A percentile compares a stretch with the other conserved stretches of the same genome.
Evolutionary conservation across 2,113 vertebrate genomes (phyloP).

Genomic region (Pardalotus punctatus): DNA sequence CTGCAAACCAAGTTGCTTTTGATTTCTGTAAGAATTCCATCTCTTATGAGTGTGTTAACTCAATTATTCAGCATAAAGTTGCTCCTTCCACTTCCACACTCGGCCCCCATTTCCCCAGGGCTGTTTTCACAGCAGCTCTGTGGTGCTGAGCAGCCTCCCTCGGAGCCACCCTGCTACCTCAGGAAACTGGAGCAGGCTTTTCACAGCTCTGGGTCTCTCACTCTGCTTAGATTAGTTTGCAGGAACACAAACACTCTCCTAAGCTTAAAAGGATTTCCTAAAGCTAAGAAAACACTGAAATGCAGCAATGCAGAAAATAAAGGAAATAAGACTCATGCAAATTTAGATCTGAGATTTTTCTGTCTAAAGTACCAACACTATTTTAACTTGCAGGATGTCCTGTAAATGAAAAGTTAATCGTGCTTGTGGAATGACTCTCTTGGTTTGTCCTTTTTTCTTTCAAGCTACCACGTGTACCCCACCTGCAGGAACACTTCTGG

Average conservation of each 20-base stretch:
- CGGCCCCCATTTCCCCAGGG: background rate
- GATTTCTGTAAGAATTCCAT: background rate
- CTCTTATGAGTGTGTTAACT: background rate
- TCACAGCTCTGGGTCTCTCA: background rate
- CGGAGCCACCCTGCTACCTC: background rate
- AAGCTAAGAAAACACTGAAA: background rate
- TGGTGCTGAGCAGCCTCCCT: background rate
- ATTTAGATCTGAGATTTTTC: background rate
- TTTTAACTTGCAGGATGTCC: background rate
- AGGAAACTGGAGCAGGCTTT: background rate
- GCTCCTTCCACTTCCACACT: background rate
- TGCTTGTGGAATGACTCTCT: background rate
- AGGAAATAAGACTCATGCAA: background rate
- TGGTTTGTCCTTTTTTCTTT: background rate
- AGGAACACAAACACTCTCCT: background rate
- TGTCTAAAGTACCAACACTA: background rate
- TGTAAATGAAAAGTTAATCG: background rate
- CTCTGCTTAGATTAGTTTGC: background rate
- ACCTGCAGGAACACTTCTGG: conserved; percentile 94
- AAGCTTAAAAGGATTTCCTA: background rate
- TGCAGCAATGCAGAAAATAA: background rate
- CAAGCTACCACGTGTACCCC: conserved; percentile 94
- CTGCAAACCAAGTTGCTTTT: background rate
- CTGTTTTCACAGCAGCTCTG: background rate
- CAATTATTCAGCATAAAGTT: background rate